A percentile compares a stretch with the other conserved stretches of the same genome.
These are phyloP conservation scores for Lithobius niger DNA, from an alignment of 1,140 invertebrate species.

Conservation along the genomic window DNA sequence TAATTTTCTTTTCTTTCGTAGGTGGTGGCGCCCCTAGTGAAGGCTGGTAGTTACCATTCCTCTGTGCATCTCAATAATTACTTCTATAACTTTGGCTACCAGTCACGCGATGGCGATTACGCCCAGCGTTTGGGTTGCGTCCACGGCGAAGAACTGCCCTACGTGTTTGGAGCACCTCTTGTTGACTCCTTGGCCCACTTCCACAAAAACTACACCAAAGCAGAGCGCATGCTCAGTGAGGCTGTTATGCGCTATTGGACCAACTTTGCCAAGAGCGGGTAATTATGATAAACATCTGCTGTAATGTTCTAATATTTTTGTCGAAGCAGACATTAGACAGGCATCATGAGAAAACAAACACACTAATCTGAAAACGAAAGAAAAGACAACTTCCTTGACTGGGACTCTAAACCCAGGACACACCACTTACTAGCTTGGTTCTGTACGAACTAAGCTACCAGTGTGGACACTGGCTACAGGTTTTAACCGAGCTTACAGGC, in stretches of 20 bases:
- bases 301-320: too few species aligned
- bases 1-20: conserved; percentile 18
- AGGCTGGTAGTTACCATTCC: conserved; percentile 84
- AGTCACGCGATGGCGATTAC: conserved; percentile 79
- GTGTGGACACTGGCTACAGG: too few species aligned
- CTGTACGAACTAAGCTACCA: too few species aligned
- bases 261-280: conserved; percentile 98
- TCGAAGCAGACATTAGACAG: too few species aligned
- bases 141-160: conserved; percentile 83
- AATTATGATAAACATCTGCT: too few species aligned
- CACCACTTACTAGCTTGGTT: too few species aligned
- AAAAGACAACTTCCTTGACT: too few species aligned
- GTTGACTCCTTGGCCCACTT: conserved; percentile 71
- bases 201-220: conserved; percentile 73
- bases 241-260: conserved; percentile 86
- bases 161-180: conserved; percentile 71
- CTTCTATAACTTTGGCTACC: conserved; percentile 87
- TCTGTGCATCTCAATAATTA: conserved; percentile 54
- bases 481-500: too few species aligned
- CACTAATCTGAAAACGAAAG: too few species aligned
- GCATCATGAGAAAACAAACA: too few species aligned
- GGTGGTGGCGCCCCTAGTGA: conserved; percentile 79
- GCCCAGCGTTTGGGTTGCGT: conserved; percentile 74
- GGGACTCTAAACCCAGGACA: too few species aligned
- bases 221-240: conserved; percentile 76